These are phyloP conservation scores for Halictus ligatus DNA, from an alignment of 2,888 invertebrate genomes.

Conservation along the genomic window DNA sequence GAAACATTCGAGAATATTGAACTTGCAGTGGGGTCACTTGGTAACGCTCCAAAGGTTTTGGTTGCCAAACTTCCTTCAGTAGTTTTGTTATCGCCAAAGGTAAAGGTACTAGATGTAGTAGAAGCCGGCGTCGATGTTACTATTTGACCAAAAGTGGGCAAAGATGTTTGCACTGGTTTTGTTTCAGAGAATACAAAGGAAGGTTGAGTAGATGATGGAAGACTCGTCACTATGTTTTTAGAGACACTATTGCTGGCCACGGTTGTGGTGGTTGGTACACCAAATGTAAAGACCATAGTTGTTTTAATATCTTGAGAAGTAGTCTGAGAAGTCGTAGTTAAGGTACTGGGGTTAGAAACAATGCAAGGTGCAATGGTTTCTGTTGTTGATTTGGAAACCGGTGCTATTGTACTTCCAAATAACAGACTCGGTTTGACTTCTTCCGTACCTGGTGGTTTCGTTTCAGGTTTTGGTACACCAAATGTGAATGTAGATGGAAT, in stretches of 20 bases:
- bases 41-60: conserved; percentile 44
- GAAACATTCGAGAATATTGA: conserved; percentile 61
- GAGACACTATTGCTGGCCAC: conserved; percentile 37
- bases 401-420: conserved; percentile 51
- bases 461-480: conserved; percentile 64
- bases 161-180: conserved; percentile 55
- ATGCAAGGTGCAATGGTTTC: conserved; percentile 30
- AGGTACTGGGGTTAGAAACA: conserved; percentile 25
- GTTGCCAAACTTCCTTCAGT: conserved; percentile 34
- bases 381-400: conserved; percentile 35
- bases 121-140: conserved; percentile 40
- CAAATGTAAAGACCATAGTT: conserved; percentile 67
- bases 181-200: conserved; percentile 62
- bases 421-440: conserved; percentile 36
- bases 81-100: conserved; percentile 63
- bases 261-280: conserved; percentile 44
- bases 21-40: conserved; percentile 36
- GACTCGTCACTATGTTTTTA: conserved; percentile 56
- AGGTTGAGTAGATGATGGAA: conserved; percentile 67
- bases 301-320: conserved; percentile 44
- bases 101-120: conserved; percentile 53
- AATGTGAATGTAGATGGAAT: conserved; percentile 75
- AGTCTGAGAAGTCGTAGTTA: conserved; percentile 34
- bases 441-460: conserved; percentile 26
- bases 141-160: conserved; percentile 59